Percentiles rank a stretch among this genome's conserved stretches.
phyloP scores from a whole-genome alignment of 2,888 invertebrate species.

The Nebria salina region DNA sequence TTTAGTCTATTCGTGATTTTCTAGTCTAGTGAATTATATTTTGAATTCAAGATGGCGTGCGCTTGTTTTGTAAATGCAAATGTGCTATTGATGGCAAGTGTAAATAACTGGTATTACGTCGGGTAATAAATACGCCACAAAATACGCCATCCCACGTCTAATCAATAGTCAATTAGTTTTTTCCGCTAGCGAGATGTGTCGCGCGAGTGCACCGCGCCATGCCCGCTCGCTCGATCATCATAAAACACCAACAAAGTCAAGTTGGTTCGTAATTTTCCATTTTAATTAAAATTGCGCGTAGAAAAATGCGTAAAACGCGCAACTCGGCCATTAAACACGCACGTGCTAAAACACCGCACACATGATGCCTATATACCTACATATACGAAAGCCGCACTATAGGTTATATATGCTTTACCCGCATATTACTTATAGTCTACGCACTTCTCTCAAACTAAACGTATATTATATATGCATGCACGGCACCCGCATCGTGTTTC shows the following conservation, averaged over 20 bases:
- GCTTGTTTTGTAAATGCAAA: background rate
- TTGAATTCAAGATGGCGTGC: background rate
- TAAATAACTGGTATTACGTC: background rate
- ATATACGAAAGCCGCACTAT: background rate
- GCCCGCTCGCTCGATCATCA: background rate
- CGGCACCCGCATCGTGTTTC: background rate
- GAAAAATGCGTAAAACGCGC: background rate
- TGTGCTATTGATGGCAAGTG: background rate
- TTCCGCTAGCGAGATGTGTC: background rate
- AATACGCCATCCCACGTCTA: background rate
- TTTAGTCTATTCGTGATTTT: too few relatives aligned
- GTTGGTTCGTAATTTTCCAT: background rate
- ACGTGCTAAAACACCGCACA: background rate
- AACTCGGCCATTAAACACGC: background rate
- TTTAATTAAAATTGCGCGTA: background rate
- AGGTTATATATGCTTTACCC: background rate
- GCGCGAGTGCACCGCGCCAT: background rate
- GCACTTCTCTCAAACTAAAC: background rate
- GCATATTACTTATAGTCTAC: conserved; percentile 1
- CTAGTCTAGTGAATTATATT: too few relatives aligned
- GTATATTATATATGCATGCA: background rate
- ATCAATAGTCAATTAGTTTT: background rate
- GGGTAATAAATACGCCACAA: background rate
- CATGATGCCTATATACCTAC: background rate
- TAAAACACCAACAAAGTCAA: conserved; percentile 1